Evolutionary conservation across 2,113 vertebrate genomes (phyloP).

Genomic region (Grantiella picta): DNA sequence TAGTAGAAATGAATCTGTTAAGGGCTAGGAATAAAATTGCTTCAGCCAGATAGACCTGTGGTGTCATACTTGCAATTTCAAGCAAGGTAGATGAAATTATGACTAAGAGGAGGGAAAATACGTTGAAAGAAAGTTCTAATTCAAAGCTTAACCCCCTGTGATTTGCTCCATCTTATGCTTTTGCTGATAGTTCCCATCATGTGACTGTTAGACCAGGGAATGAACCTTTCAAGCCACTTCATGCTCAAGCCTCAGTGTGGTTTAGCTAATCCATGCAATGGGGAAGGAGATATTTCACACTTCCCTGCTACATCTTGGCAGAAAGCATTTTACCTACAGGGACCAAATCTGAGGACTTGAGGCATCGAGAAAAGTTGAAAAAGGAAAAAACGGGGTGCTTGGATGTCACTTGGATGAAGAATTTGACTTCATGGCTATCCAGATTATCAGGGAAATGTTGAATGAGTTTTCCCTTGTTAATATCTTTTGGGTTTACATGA

Average conservation of each 20-base stretch:
- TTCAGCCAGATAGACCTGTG: constrained; percentile 6
- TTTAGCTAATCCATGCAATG: neutral
- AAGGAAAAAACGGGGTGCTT: neutral
- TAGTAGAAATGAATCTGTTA: constrained; percentile 68
- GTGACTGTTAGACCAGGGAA: neutral
- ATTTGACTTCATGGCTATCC: neutral
- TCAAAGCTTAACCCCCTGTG: neutral
- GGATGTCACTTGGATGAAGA: neutral
- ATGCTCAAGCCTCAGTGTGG: neutral
- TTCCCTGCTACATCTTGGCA: neutral
- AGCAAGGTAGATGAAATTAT: constrained; percentile 40
- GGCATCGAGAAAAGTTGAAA: neutral
- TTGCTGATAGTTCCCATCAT: neutral
- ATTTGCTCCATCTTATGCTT: neutral
- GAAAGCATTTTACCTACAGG: neutral
- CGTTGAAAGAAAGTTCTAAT: constrained; percentile 5
- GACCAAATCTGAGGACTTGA: neutral
- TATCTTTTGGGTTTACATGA: neutral
- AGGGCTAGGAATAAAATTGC: constrained; percentile 29
- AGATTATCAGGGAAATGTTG: neutral
- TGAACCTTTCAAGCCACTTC: neutral
- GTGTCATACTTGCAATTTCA: constrained; percentile 55
- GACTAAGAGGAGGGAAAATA: neutral
- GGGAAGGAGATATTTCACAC: neutral
- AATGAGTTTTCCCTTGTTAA: neutral